Percentiles rank a stretch among this genome's conserved stretches.
Evolutionary conservation across 2,888 invertebrate species (phyloP).

Genomic region (Helobdella robusta): DNA sequence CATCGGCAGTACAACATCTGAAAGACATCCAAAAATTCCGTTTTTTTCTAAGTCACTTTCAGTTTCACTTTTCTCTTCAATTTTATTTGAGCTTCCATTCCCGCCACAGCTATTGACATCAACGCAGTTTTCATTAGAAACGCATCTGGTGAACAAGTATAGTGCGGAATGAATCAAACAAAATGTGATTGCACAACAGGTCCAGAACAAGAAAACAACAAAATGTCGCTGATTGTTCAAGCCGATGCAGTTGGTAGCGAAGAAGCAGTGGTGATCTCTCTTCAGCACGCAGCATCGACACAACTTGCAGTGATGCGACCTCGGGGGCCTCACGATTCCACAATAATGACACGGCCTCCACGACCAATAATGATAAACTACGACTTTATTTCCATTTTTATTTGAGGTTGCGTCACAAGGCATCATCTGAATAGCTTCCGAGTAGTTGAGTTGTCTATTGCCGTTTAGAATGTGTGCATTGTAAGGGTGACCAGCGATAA

Average conservation of each 20-base stretch:
- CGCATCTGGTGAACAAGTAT: conserved; percentile 28
- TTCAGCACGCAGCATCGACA: conserved; percentile 44
- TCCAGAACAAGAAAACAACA: conserved; percentile 41
- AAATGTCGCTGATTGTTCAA: conserved; percentile 44
- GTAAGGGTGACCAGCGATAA: no score
- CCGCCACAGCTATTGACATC: conserved; percentile 30
- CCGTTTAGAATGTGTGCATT: neutral
- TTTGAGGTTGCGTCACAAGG: no score
- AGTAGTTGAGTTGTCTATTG: neutral
- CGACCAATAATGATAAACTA: conserved; percentile 43
- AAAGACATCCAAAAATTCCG: no score
- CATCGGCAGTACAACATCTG: conserved; percentile 39
- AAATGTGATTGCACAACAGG: conserved; percentile 36
- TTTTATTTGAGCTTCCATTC: no score
- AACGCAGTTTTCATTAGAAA: neutral
- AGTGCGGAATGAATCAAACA: conserved; percentile 32
- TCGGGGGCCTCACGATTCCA: conserved; percentile 40
- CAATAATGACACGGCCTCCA: conserved; percentile 44
- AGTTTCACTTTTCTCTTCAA: no score
- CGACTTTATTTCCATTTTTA: conserved; percentile 19
- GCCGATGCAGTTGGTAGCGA: conserved; percentile 43
- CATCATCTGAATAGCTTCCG: neutral
- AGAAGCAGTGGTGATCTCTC: conserved; percentile 47
- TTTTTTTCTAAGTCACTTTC: no score
- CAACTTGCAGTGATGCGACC: conserved; percentile 45